Base-by-base conservation (phyloP, 1,140 invertebrate species). In the Drosophila santomea region DNA sequence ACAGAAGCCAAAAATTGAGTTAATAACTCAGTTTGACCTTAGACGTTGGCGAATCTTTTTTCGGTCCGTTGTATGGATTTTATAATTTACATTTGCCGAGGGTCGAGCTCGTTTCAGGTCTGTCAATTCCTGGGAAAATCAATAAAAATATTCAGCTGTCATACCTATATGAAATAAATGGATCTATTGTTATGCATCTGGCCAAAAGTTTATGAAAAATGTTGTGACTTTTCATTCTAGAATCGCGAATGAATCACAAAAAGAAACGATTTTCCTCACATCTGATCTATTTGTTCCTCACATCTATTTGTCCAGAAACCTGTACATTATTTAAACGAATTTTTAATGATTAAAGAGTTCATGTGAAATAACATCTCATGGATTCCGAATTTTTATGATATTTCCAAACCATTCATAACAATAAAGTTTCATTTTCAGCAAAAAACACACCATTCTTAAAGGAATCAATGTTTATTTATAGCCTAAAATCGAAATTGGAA, bases 1-100 rank as follows among this genome's bases (percentile, higher is more conserved):
- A 81, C 63, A 86, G 81, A 61, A 81, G 75, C 79, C 74, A 39
- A 75, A 63, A 89, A 88, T 83, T 79, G 61, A 88, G 84, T 88
- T 86, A 88, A 88, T 89, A 88, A 74, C 75, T 77, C 58, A 72
- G 63, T 67, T 74, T 62, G 71, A 76, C 83, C 83, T 88, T 78
- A 82, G 63, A 36, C 64, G 54, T 8, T 57, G 59, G 39, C 58
- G 43, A 74, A 39, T 55, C 38, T 39, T 25, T 52, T 73, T 52
- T 44, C 14, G 36, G 48, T 63, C 25, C 41, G 55, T 76, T 51
- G 59, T 75, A 75, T 54, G 51, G 60, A 76, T 71, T 69, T 73
- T 51, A 62, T 63, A 71, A 74, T 81, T 69, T 78, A 78, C 64
- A 78, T 86, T 82, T 35, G 55, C 15, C 63, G 62, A 82, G 56